Evolutionary conservation across 1,140 invertebrate genomes (phyloP).

Genomic region (Mya arenaria): DNA sequence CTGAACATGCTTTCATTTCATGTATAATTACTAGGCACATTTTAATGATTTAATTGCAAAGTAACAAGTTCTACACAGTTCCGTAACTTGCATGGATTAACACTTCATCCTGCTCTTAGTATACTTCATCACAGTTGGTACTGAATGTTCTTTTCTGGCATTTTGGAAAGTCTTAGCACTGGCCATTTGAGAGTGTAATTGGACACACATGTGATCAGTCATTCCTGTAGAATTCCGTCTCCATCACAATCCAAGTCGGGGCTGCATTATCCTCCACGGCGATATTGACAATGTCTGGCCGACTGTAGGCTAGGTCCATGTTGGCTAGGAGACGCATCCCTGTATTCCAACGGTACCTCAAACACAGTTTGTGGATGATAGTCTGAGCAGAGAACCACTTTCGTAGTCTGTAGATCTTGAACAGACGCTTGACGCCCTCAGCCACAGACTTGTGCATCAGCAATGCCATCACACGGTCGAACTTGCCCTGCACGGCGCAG

Average conservation of each 20-base stretch:
- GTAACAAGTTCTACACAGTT: no score
- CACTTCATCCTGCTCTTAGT: no score
- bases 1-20: no score
- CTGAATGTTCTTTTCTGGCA: no score
- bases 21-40: no score
- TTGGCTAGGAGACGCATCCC: background rate
- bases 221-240: constrained; percentile 22
- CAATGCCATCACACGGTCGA: background rate
- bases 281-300: background rate
- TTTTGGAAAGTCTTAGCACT: no score
- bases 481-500: constrained; percentile 2
- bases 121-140: no score
- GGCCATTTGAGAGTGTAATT: no score
- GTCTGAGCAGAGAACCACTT: constrained; percentile 40
- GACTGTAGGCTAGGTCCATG: background rate
- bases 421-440: constrained; percentile 9
- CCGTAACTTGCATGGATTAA: no score
- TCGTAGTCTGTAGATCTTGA: constrained; percentile 26
- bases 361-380: constrained; percentile 5
- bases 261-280: constrained; percentile 12
- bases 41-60: no score
- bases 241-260: constrained; percentile 14
- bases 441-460: constrained; percentile 33
- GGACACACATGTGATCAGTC: no score
- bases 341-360: background rate